Percentiles rank a stretch among this genome's conserved stretches.
Conservation (phyloP, 2,888 invertebrate genomes). For the Brenthis ino region DNA sequence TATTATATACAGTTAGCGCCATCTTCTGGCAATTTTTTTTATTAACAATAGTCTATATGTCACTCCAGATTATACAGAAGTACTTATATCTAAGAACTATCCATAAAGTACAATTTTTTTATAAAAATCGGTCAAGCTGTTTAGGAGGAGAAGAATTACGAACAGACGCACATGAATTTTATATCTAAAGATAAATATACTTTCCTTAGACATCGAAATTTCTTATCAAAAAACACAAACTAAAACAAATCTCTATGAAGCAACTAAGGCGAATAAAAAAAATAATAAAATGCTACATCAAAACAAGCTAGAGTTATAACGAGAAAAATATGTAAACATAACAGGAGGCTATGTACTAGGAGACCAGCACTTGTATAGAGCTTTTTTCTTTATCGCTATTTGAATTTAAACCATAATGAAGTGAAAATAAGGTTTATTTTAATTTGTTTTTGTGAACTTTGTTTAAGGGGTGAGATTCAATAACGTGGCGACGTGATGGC, state of each 20-base stretch:
- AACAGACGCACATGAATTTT: too few relatives aligned
- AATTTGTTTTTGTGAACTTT: not conserved
- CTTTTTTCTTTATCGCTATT: not conserved
- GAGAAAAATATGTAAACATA: slow-evolving; percentile 34
- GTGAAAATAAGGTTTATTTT: slow-evolving; percentile 1
- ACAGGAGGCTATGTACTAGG: slow-evolving; percentile 33
- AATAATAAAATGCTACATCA: slow-evolving; percentile 9
- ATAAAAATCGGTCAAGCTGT: too few relatives aligned
- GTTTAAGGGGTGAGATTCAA: slow-evolving; percentile 42
- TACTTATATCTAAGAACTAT: too few relatives aligned
- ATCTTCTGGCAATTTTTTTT: too few relatives aligned
- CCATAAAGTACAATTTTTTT: too few relatives aligned
- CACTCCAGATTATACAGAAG: too few relatives aligned
- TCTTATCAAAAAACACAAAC: too few relatives aligned
- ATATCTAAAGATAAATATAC: too few relatives aligned
- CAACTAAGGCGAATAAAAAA: slow-evolving; percentile 6
- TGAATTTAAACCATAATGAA: not conserved
- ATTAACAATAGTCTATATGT: too few relatives aligned
- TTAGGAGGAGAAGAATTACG: too few relatives aligned
- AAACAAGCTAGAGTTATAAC: slow-evolving; percentile 20
- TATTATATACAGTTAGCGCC: too few relatives aligned
- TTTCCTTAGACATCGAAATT: too few relatives aligned
- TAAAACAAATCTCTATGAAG: not conserved
- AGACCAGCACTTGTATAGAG: slow-evolving; percentile 29
- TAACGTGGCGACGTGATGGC: slow-evolving; percentile 45